Percentiles rank a stretch among this genome's conserved stretches.
phyloP scores from a whole-genome alignment of 23 tunicate species.

The Diplosoma virens region DNA sequence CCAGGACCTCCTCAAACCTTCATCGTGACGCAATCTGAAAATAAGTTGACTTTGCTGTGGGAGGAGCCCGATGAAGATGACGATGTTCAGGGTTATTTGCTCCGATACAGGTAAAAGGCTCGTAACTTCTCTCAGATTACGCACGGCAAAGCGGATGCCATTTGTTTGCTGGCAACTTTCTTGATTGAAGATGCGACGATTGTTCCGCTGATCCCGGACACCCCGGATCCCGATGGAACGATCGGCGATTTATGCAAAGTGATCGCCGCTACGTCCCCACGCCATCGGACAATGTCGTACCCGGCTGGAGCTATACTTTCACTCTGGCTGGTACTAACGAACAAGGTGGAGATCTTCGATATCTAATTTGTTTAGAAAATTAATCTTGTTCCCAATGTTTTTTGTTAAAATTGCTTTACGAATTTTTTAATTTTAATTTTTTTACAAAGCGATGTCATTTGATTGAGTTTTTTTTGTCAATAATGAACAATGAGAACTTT shows the following conservation, averaged over 20 bases:
- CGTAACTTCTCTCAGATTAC: not conserved
- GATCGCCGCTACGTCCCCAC: conserved; percentile 25
- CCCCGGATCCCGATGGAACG: conserved; percentile 38
- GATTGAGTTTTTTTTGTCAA: too few relatives aligned
- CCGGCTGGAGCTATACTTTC: conserved; percentile 85
- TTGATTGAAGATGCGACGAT: conserved; percentile 8
- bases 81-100: conserved; percentile 24
- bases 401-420: too few relatives aligned
- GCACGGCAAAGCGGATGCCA: too few relatives aligned
- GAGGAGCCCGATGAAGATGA: conserved; percentile 46
- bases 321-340: conserved; percentile 52
- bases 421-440: too few relatives aligned
- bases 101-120: conserved; percentile 50
- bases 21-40: not conserved
- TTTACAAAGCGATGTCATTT: too few relatives aligned
- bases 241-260: conserved; percentile 30
- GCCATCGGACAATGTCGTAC: conserved; percentile 38
- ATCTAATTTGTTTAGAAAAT: not conserved
- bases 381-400: not conserved
- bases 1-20: not conserved
- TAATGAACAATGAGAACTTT: too few relatives aligned
- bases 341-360: conserved; percentile 56
- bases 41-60: conserved; percentile 18
- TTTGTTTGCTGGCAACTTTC: too few relatives aligned
- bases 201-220: not conserved